These are phyloP conservation scores for Schizaphis graminum DNA, from an alignment of 2,888 invertebrate species.

Conservation along the genomic window DNA sequence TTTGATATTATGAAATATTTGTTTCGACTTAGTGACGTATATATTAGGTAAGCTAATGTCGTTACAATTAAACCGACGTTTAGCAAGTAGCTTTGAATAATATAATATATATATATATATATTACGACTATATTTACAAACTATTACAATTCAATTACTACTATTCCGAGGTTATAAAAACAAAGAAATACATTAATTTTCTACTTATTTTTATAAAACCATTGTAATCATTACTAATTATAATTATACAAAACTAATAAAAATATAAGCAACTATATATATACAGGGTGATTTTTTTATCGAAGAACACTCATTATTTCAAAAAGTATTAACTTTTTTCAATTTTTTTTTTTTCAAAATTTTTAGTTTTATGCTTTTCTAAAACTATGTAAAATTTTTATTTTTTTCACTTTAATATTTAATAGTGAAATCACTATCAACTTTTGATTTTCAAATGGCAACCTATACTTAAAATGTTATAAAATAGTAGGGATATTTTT, in stretches of 20 bases:
- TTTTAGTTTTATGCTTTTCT: too few relatives aligned
- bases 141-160: neutral
- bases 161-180: neutral
- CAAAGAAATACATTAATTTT: neutral
- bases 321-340: too few relatives aligned
- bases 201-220: neutral
- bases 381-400: too few relatives aligned
- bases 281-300: too few relatives aligned
- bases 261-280: neutral
- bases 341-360: too few relatives aligned
- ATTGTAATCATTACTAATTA: neutral
- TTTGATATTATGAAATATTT: slow-evolving; percentile 9
- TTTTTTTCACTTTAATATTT: too few relatives aligned
- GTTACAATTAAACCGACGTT: neutral
- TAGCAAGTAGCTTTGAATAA: neutral
- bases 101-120: neutral
- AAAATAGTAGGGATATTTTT: too few relatives aligned
- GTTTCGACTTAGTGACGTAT: slow-evolving; percentile 24
- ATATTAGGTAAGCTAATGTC: neutral
- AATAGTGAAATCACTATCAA: too few relatives aligned
- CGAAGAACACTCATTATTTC: too few relatives aligned
- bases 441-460: too few relatives aligned
- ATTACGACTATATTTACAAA: neutral
- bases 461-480: too few relatives aligned
- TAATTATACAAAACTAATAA: neutral